Percentiles rank a stretch among this genome's conserved stretches.
phyloP scores from a whole-genome alignment of 35 echinoderm and acorn worm genomes.

The Acanthaster planci region DNA sequence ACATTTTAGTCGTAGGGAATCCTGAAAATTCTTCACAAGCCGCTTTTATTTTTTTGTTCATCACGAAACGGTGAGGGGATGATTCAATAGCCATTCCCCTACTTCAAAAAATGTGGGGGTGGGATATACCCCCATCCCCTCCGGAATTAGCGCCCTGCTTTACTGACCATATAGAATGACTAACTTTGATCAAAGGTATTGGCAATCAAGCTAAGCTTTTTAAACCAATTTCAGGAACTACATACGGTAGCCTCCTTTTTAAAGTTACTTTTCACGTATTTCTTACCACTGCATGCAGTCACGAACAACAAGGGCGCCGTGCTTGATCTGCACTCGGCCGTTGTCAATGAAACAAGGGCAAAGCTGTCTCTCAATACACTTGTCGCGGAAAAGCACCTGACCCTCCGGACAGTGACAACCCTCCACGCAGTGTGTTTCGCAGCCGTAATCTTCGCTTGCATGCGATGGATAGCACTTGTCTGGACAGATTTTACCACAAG shows the following conservation, averaged over 20 bases:
- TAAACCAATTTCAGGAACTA: too few relatives aligned
- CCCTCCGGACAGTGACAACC: slow-evolving; percentile 42
- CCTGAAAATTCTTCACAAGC: too few relatives aligned
- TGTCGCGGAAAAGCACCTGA: slow-evolving; percentile 9
- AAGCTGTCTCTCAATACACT: slow-evolving; percentile 33
- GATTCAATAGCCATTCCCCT: neutral
- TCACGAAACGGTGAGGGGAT: too few relatives aligned
- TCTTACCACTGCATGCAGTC: slow-evolving; percentile 38
- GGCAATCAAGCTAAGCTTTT: too few relatives aligned
- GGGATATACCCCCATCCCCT: too few relatives aligned
- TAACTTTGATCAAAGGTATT: too few relatives aligned
- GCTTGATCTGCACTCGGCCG: slow-evolving; percentile 1
- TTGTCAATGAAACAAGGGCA: slow-evolving; percentile 28
- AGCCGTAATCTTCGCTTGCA: slow-evolving; percentile 13
- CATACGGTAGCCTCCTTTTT: too few relatives aligned
- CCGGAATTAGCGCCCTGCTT: too few relatives aligned
- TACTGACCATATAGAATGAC: too few relatives aligned
- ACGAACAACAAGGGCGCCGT: neutral
- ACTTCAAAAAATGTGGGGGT: neutral
- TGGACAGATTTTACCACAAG: slow-evolving; percentile 25
- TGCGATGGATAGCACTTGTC: neutral
- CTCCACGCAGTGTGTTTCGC: slow-evolving; percentile 28
- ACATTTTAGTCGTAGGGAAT: too few relatives aligned
- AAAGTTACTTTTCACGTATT: too few relatives aligned
- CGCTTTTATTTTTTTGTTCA: too few relatives aligned